phyloP scores from a whole-genome alignment of 2,113 vertebrate genomes.

The Picathartes gymnocephalus region DNA sequence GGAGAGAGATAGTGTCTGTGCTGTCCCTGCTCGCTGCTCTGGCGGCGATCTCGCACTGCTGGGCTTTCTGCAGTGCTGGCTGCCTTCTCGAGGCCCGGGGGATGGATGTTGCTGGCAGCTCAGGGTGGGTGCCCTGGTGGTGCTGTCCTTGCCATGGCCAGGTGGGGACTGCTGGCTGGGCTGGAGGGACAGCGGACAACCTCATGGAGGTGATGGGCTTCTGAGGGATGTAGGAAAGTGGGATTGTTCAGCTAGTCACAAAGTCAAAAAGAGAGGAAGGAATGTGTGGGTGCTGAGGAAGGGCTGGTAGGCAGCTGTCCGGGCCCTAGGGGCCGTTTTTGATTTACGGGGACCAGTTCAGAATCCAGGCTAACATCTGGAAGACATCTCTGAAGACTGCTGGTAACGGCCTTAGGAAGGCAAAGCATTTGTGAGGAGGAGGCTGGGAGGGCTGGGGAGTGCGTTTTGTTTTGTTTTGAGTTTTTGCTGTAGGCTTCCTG shows the following conservation, averaged over 20 bases:
- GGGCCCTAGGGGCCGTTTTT: neutral
- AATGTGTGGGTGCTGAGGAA: neutral
- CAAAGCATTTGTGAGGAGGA: neutral
- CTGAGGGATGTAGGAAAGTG: neutral
- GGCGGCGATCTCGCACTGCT: neutral
- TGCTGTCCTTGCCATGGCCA: neutral
- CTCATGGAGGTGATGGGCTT: neutral
- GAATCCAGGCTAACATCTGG: neutral
- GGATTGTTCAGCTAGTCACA: neutral
- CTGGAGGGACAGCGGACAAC: neutral
- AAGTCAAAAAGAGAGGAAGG: neutral
- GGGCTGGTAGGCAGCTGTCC: neutral
- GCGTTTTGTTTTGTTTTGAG: neutral
- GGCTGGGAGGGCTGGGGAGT: neutral
- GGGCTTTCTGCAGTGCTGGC: neutral
- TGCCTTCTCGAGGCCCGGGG: neutral
- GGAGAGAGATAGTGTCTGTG: neutral
- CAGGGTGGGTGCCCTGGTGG: rapidly evolving
- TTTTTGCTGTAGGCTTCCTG: neutral
- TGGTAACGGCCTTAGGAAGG: neutral
- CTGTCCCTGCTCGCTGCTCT: neutral
- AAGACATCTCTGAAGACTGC: neutral
- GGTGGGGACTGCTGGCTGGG: neutral
- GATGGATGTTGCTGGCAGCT: neutral
- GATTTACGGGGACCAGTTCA: neutral